Evolutionary conservation across 1,140 invertebrate genomes (phyloP), one percentile per base, ranked within the genome.

Genomic region (Streblospio benedicti): DNA sequence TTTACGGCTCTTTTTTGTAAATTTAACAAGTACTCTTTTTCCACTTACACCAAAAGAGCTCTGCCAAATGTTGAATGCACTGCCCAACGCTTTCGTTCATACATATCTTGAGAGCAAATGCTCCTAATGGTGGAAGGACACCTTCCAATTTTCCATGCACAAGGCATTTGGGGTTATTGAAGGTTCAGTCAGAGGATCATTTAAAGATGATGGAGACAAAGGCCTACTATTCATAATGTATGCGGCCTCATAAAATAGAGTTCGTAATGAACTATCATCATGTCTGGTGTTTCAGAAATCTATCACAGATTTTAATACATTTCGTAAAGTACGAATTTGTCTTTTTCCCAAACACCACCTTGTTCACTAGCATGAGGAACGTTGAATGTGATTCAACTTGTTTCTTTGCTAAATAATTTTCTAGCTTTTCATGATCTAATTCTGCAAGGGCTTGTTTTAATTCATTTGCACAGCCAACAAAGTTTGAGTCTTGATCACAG

Each of bases 401-500:
- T 14, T 56, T 41, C 53, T 4, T 56, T 38, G 28, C 53, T 53
- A 31, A 20, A 44, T 14, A 53, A 20, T 9, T 31, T 47, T 25
- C 4, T 14, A 20, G 38, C n/a, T n/a, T 18, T 38, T 20, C 60
- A 47, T 35, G 16, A 2, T 60, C 23, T 2, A n/a, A n/a, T n/a
- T n/a, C n/a, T n/a, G 23, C 35, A 54, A 59, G 53, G 18, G 30
- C 1, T 27, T n/a, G 47, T 32, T 30, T 25, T 14, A 59, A 18
- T 28, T 63, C 58, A 20, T n/a, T 31, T 12, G 58, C 50, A 14
- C 56, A 59, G 0, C 60, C 62, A 1, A 62, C 52, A 56, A 69
- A 69, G 45, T 68, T 70, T 0, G 65, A 67, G 2, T 63, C 66
- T 41, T 53, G 49, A 25, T 70, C 67, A 16, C 59, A 68, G 2